phyloP scores from a whole-genome alignment of 2,113 vertebrate genomes.

The Trochalopteron elliotii region DNA sequence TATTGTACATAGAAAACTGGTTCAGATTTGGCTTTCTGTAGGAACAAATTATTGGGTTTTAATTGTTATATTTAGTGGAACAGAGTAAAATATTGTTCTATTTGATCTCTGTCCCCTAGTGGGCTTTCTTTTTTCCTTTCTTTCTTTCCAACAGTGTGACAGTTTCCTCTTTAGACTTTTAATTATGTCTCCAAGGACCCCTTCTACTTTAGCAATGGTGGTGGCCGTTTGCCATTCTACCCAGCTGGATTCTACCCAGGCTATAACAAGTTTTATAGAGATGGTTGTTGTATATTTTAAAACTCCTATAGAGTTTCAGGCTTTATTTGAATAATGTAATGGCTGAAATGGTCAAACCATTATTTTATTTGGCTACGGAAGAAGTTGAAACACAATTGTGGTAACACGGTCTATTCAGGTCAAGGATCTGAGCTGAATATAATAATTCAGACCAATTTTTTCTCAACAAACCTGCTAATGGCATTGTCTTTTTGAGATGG shows the following conservation, averaged over 20 bases:
- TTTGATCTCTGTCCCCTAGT: slow-evolving; percentile 65
- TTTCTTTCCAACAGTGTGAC: slow-evolving; percentile 57
- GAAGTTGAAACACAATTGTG: background rate
- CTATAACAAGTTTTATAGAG: slow-evolving; percentile 24
- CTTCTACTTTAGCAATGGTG: slow-evolving; percentile 36
- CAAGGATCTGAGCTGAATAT: background rate
- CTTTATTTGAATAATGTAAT: slow-evolving; percentile 39
- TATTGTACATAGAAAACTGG: background rate
- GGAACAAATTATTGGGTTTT: slow-evolving; percentile 56
- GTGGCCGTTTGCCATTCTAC: slow-evolving; percentile 50
- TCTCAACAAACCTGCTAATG: background rate
- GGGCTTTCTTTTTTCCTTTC: slow-evolving; percentile 42
- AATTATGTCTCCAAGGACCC: slow-evolving; percentile 59
- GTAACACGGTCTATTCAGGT: background rate
- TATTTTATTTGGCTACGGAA: background rate
- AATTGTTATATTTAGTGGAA: slow-evolving; percentile 71
- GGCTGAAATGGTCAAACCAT: background rate
- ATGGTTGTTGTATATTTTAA: background rate
- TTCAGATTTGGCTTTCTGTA: slow-evolving; percentile 30
- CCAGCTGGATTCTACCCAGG: background rate
- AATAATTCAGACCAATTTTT: background rate
- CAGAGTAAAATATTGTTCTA: slow-evolving; percentile 67
- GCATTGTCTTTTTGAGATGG: background rate
- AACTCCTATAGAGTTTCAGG: background rate
- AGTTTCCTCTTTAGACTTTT: slow-evolving; percentile 66